Base-by-base conservation (phyloP, 92 coral and sea anemone species). In the Epizoanthus rinbou region DNA sequence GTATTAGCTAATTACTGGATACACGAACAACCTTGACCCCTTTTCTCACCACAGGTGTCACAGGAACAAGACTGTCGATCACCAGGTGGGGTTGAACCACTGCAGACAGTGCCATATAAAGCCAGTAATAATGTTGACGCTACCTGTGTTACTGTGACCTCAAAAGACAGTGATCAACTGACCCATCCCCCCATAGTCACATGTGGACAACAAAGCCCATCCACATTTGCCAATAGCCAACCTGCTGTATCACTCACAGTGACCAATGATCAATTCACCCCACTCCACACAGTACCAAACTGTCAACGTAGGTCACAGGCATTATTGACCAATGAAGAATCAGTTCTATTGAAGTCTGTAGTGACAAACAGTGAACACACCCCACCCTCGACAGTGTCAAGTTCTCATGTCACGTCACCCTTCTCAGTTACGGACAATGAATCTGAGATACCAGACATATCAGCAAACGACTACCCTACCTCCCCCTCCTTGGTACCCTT, bases 311-410 rank as follows among this genome's bases (percentile, higher is more conserved):
- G 54, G 54, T 50, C 15, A 19, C 79, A 53, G 39, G 4, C 23
- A 52, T 39, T 56, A 21, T 39, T 50, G 1, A 53, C 7, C 41
- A 47, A 37, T 73, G 28, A 33, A 6, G 63, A 73, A 21, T 54
- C 22, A 41, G 5, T 28, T 13, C 8, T 15, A 60, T 22, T 69
- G 41, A 69, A 76, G 3, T 19, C 65, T 37, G 43, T 14, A 76
- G 35, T 63, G 63, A 75, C 68, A 75, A 31, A 75, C 0, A 62
- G 18, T 33, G 35, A 15, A 50, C 41, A 14, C 64, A 21, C 39
- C 43, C 57, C 47, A 6, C 31, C 82, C 82, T 19, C 69, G 35
- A 76, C 56, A 76, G 82, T 39, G 21, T 11, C 57, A 39, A 60
- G 57, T 39, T 18, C 22, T 76, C 31, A 41, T 35, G 22, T 9